phyloP scores from a whole-genome alignment of 2,113 vertebrate species.

The Neolamprologus falcicula region DNA sequence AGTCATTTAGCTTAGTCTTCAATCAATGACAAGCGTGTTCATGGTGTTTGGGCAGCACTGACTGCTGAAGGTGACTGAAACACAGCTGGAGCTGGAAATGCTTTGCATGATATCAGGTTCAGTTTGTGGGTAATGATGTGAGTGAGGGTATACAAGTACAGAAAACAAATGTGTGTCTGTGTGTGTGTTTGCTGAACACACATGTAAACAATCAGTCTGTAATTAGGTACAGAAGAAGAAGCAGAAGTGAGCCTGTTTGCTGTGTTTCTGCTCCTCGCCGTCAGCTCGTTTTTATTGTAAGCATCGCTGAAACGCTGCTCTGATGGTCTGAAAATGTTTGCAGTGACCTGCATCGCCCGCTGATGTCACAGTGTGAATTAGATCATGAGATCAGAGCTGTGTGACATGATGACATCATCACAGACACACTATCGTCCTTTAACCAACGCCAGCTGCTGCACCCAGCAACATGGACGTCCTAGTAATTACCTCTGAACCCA shows the following conservation, averaged over 20 bases:
- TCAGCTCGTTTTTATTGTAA: background rate
- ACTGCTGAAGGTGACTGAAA: background rate
- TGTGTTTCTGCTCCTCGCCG: background rate
- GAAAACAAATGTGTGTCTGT: background rate
- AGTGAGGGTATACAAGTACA: background rate
- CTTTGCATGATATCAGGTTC: background rate
- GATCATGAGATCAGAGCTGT: background rate
- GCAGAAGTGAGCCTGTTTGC: background rate
- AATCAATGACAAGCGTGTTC: background rate
- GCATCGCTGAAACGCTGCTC: background rate
- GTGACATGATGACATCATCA: background rate
- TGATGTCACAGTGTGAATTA: background rate
- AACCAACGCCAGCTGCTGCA: conserved; percentile 17
- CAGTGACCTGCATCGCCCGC: background rate
- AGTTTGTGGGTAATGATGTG: background rate
- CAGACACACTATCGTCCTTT: background rate
- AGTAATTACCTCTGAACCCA: background rate
- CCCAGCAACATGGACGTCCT: background rate
- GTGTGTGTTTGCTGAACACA: background rate
- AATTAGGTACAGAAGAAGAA: background rate
- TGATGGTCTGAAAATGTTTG: background rate
- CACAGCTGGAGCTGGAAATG: background rate
- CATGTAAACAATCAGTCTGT: background rate
- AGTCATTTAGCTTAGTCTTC: background rate
- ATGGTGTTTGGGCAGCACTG: background rate